Base-by-base conservation (phyloP, 2,797 vertebrate species). In the Enteromius treurensis region DNA sequence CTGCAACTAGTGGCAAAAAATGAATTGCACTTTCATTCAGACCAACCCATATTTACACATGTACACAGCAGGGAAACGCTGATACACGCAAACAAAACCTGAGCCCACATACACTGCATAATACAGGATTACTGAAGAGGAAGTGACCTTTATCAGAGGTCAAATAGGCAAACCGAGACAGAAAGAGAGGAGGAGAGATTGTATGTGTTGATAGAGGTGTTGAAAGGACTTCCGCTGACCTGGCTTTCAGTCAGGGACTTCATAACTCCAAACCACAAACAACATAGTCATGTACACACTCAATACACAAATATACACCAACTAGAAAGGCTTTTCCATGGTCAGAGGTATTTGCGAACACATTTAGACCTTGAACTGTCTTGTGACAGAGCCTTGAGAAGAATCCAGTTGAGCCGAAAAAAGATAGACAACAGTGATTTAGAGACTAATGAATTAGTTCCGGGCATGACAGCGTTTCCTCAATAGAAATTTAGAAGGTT, bases 81-180 rank as follows among this genome's bases (percentile, higher is more conserved):
- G 23, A 40, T 67, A 26, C 71, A 82, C 17, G 17, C 47, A 68
- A 75, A 69, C 62, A 77, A 83, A 83, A 78, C 37, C 42, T 76
- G 81, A 82, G 49, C 73, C 40, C 42, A 5, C 81, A 70, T 83
- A 32, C 40, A 26, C 21, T 34, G 40, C 40, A 78, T 78, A 14
- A 67, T 51, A 9, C 0, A 19, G 40, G 74, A 78, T 83, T 83
- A 70, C 53, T 49, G 40, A 77, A 60, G 75, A 70, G 75, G 65
- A 83, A 83, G 64, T 51, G 29, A 49, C 74, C 75, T 83, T 83
- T 83, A 83, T 19, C 32, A 47, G 74, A 60, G 64, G 77, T 76
- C 78, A 67, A 32, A 47, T 26, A 32, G 49, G 75, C 71, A 75
- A 55, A 68, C 60, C 7, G 21, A 80, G 17, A 80, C 17, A 74